Evolutionary conservation across 1,140 invertebrate species (phyloP), one percentile per base, ranked within the genome.

Genomic region (Steinernema khuongi): DNA sequence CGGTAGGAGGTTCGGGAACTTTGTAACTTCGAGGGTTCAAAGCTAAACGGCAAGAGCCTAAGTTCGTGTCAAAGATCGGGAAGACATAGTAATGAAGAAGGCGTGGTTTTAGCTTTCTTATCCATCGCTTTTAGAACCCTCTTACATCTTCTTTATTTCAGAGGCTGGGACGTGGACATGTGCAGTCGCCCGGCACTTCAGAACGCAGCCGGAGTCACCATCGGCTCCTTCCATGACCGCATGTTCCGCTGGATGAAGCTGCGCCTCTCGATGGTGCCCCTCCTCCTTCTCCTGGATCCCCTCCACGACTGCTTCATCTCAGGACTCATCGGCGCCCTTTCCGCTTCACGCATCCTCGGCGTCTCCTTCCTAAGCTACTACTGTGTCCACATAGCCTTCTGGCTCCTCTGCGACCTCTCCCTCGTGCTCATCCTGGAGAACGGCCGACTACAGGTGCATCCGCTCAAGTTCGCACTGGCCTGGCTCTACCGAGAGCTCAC

Each of bases 201-300:
- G 70, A 84, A 84, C 60, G 67, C 78, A 0, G 75, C 78, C 17
- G 69, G 74, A 26, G 68, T 75, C 19, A 74, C 81, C 29, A n/a
- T 76, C 26, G 36, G 36, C 17, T 41, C 68, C 19, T 84, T 84
- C 66, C 68, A 75, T 33, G 75, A 79, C 30, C 68, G 82, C 31
- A 80, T 85, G 29, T 85, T 78, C 32, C 79, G 94, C 75, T 99
- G 96, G 96, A 92, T 93, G 11, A 95, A 97, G 86, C 87, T 99
- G n/a, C 88, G 96, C 26, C 91, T 94, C 73, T 93, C 94, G 0
- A 97, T 99, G 94, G 87, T 97, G 60, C 96, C 96, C 0, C 89
- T 90, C 7, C 92, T 92, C 1, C 93, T 94, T 70, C 77, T 98
- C 18, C 87, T 97, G n/a, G 96, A 99, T 86, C 96, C 96, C 0